Evolutionary conservation across 1,140 invertebrate species (phyloP).

Genomic region (Drosophila burlai): DNA sequence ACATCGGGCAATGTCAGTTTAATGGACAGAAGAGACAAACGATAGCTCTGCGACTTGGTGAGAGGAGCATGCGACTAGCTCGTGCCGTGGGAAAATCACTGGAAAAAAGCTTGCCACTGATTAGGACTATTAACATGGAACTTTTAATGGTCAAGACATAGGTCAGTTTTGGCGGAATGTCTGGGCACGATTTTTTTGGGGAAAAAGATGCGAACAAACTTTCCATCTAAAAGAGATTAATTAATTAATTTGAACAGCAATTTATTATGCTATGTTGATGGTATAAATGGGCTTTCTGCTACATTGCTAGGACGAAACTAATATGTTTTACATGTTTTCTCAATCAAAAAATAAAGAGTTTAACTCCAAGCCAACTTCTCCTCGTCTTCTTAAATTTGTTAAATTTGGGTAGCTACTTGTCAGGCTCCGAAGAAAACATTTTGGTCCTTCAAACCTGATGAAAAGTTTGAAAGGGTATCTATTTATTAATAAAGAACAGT

Average conservation of each 20-base stretch:
- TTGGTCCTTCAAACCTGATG: not conserved
- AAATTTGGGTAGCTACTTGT: too few species aligned
- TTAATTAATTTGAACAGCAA: not conserved
- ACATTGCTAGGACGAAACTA: not conserved
- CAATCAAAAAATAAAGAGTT: not conserved
- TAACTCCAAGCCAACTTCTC: not conserved
- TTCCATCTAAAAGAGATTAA: slow-evolving; percentile 6
- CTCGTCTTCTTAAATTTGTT: not conserved
- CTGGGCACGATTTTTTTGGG: slow-evolving; percentile 35
- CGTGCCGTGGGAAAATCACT: slow-evolving; percentile 49
- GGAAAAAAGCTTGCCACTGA: slow-evolving; percentile 38
- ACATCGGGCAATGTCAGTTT: slow-evolving; percentile 51
- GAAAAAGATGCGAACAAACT: slow-evolving; percentile 13
- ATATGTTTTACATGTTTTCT: not conserved
- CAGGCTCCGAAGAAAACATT: too few species aligned
- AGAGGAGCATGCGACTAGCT: slow-evolving; percentile 37
- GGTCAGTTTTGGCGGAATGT: slow-evolving; percentile 31
- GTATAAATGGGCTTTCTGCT: not conserved
- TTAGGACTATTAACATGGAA: slow-evolving; percentile 42
- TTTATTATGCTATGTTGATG: not conserved
- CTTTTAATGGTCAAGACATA: slow-evolving; percentile 27
- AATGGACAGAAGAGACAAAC: slow-evolving; percentile 50
- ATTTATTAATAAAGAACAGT: too few species aligned
- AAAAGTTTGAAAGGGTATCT: not conserved
- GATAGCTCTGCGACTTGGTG: slow-evolving; percentile 6